phyloP scores from a whole-genome alignment of 2,888 invertebrate species.

The Carpatolechia fugitivella region DNA sequence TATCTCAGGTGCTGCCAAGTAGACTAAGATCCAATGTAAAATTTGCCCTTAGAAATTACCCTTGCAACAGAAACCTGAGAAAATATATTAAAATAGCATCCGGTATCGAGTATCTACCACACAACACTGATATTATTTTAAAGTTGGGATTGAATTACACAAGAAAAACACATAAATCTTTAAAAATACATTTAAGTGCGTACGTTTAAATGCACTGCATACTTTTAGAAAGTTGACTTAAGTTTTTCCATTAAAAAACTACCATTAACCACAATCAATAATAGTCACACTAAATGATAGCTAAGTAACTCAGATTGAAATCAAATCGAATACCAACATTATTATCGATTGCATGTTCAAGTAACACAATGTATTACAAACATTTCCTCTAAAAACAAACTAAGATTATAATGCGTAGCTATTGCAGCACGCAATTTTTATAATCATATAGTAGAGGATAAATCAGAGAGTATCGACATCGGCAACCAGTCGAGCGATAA shows the following conservation, averaged over 20 bases:
- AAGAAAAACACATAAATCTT: too few relatives aligned
- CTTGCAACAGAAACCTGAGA: neutral
- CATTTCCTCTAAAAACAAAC: slow-evolving; percentile 20
- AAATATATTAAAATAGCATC: neutral
- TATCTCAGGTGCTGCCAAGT: slow-evolving; percentile 8
- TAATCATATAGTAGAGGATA: slow-evolving; percentile 39
- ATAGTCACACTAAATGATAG: neutral
- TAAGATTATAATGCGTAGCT: slow-evolving; percentile 33
- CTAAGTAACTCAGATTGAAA: neutral
- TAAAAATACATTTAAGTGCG: too few relatives aligned
- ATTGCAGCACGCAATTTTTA: slow-evolving; percentile 39
- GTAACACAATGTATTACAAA: slow-evolving; percentile 3
- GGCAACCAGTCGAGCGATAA: slow-evolving; percentile 47
- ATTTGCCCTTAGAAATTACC: neutral
- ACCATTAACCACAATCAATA: neutral
- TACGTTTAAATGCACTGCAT: too few relatives aligned
- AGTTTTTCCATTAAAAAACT: neutral
- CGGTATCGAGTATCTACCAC: too few relatives aligned
- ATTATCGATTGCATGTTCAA: slow-evolving; percentile 4
- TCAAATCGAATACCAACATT: neutral
- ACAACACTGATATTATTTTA: too few relatives aligned
- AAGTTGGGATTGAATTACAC: too few relatives aligned
- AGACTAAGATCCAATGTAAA: neutral
- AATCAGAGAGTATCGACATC: slow-evolving; percentile 49
- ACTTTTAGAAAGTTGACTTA: neutral